A percentile compares a stretch with the other conserved stretches of the same genome.
Conservation (phyloP, 2,888 invertebrate genomes). For the Plebejus anna region DNA sequence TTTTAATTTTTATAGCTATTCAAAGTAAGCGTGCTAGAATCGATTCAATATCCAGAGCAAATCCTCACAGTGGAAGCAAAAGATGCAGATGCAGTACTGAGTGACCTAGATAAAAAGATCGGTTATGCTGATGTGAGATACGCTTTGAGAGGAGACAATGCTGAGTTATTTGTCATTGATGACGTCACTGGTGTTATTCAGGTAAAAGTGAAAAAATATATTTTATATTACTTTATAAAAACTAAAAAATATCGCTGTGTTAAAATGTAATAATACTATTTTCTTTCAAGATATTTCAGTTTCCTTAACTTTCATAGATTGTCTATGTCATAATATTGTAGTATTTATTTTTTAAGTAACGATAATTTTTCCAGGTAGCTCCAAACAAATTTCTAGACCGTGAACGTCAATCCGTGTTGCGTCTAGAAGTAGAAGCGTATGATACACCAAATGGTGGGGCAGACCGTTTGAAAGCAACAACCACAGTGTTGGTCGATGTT, state of each 20-base stretch:
- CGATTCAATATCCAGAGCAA: slow-evolving; percentile 82
- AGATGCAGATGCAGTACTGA: slow-evolving; percentile 84
- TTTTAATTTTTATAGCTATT: slow-evolving; percentile 79
- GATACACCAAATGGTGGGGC: slow-evolving; percentile 86
- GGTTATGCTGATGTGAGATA: slow-evolving; percentile 87
- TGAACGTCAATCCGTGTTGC: slow-evolving; percentile 84
- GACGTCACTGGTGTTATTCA: slow-evolving; percentile 83
- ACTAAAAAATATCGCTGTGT: too few species aligned
- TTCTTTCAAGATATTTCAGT: too few species aligned
- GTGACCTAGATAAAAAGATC: slow-evolving; percentile 74
- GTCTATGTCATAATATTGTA: too few species aligned
- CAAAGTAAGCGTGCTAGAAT: slow-evolving; percentile 85
- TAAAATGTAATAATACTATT: too few species aligned
- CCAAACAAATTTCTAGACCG: slow-evolving; percentile 85
- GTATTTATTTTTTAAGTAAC: too few species aligned
- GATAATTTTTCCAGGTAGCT: slow-evolving; percentile 63
- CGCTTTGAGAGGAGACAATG: slow-evolving; percentile 85
- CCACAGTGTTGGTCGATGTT: slow-evolving; percentile 83
- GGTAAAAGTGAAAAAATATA: slow-evolving; percentile 49
- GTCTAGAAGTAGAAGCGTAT: slow-evolving; percentile 85
- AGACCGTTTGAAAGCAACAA: slow-evolving; percentile 82
- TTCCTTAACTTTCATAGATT: too few species aligned
- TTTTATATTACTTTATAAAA: too few species aligned
- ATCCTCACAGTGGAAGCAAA: slow-evolving; percentile 85
- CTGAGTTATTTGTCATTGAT: slow-evolving; percentile 86